Evolutionary conservation across 2,888 invertebrate genomes (phyloP).

Genomic region (Schizaphis graminum): DNA sequence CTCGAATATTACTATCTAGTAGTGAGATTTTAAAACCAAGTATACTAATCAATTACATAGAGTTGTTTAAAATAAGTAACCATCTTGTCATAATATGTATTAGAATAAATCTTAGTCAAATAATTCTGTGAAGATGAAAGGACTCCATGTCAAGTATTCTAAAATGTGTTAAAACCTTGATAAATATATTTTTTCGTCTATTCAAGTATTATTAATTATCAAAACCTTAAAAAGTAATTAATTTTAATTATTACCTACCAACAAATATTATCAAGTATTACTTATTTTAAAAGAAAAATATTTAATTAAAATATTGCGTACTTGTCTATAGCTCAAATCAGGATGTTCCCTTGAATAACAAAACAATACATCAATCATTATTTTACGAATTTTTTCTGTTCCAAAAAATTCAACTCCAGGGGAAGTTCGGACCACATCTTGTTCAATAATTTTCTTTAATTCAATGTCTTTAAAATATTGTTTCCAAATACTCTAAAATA

Average conservation of each 20-base stretch:
- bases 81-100: too few species aligned
- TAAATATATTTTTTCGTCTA: background rate
- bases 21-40: too few species aligned
- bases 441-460: constrained; percentile 80
- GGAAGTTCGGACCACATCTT: constrained; percentile 87
- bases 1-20: too few species aligned
- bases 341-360: constrained; percentile 77
- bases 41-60: too few species aligned
- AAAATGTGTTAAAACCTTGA: background rate
- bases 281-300: background rate
- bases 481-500: constrained; percentile 84
- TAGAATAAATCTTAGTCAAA: too few species aligned
- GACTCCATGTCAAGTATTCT: too few species aligned
- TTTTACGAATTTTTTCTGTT: constrained; percentile 77
- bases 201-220: background rate
- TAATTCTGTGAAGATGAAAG: too few species aligned
- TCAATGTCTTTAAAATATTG: constrained; percentile 87
- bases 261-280: background rate
- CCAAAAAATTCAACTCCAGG: constrained; percentile 87
- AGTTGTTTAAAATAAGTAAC: too few species aligned
- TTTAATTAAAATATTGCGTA: constrained; percentile 67
- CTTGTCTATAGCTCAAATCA: constrained; percentile 81
- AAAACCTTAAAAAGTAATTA: background rate
- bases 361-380: constrained; percentile 78
- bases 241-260: background rate